Evolutionary conservation across 2,797 vertebrate species (phyloP), one percentile per base, ranked within the genome.

Genomic region (Capromys pilorides): DNA sequence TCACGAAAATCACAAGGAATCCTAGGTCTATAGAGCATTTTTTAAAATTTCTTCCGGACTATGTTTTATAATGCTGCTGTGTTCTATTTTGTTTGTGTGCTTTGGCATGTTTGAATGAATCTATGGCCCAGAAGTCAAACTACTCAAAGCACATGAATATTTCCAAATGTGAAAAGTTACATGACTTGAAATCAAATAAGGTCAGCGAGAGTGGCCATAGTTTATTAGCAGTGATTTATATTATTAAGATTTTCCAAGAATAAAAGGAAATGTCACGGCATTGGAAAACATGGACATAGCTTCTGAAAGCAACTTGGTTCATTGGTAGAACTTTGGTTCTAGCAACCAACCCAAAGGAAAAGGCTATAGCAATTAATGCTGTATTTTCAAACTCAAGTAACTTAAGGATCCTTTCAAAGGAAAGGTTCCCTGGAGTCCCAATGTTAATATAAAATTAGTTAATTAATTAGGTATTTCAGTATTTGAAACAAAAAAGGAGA

Each of bases 131-230:
- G 66, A 45, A 91, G 81, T 88, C 36, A 82, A 92, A 49, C 26
- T 75, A 39, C 67, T 75, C 28, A 86, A 95, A 91, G 64, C n/a
- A 39, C 41, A 57, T 54, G 71, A 93, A 85, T 6, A 59, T 73
- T 91, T 88, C 85, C 69, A 64, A 93, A 90, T 84, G 69, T 86
- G 75, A 62, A 75, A 95, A 92, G 19, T 86, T 94, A 91, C 81
- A 90, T 89, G 77, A 81, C 41, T 94, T 75, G 57, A 95, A 88
- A 26, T 88, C 66, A 90, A 82, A 39, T 95, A 62, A 85, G 41
- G n/a, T 39, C 61, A 51, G 5, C 39, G 66, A 92, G 62, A 75
- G 33, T 71, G n/a, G 18, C 39, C 78, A 36, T 6, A 2, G 86
- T 51, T 6, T 87, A 28, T 36, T 39, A 86, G 49, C 12, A 41